phyloP scores from a whole-genome alignment of 2,888 invertebrate genomes.

The Axea sp. region DNA sequence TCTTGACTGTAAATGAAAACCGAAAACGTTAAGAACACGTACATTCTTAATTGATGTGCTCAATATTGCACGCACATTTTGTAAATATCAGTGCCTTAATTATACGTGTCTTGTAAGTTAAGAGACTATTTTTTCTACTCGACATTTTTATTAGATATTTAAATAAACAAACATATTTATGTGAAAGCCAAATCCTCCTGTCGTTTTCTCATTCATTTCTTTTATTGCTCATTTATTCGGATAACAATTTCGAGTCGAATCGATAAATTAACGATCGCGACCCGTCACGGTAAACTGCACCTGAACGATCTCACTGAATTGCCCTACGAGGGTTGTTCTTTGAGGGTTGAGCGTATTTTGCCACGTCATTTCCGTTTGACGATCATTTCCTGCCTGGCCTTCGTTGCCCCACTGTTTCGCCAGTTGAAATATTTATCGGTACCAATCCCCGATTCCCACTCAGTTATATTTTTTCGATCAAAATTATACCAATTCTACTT shows the following conservation, averaged over 20 bases:
- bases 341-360: slow-evolving; percentile 67
- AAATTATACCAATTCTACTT: too few relatives aligned
- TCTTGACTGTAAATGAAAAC: too few relatives aligned
- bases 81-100: slow-evolving; percentile 71
- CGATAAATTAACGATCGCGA: slow-evolving; percentile 3
- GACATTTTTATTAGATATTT: slow-evolving; percentile 72
- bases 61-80: slow-evolving; percentile 34
- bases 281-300: slow-evolving; percentile 1
- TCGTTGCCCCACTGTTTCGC: too few relatives aligned
- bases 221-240: background rate
- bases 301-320: slow-evolving; percentile 8
- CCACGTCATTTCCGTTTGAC: slow-evolving; percentile 75
- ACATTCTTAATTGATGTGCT: slow-evolving; percentile 19
- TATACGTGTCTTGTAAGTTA: slow-evolving; percentile 48
- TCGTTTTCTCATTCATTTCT: slow-evolving; percentile 2
- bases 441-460: too few relatives aligned
- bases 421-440: too few relatives aligned
- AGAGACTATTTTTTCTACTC: slow-evolving; percentile 69
- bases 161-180: slow-evolving; percentile 63
- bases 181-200: slow-evolving; percentile 4
- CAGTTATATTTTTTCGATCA: too few relatives aligned
- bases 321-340: slow-evolving; percentile 59
- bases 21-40: too few relatives aligned
- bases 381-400: too few relatives aligned
- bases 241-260: background rate